Base-by-base conservation (phyloP, 2,888 invertebrate species). In the Julus scandinavius region DNA sequence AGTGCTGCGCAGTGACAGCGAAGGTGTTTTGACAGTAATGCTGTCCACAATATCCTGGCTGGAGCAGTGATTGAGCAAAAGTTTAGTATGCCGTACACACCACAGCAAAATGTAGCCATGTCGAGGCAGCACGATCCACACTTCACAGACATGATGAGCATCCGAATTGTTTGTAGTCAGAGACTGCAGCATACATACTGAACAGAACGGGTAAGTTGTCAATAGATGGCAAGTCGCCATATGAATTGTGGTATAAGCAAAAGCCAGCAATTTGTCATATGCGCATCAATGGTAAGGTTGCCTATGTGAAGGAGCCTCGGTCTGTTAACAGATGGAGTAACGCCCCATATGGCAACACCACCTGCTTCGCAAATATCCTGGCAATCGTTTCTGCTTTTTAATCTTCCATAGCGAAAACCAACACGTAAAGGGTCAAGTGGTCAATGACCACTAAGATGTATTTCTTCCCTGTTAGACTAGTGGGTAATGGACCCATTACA, bases 101-200 rank as follows among this genome's bases (percentile, higher is more conserved):
- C 5, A 13, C 54, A 87, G 40, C 87, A 87, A 5, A 87, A 87
- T 87, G 87, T 72, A 13, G 20, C 38, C 72, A 6, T n/a, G 83
- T 72, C 9, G 87, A 87, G 1, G 40, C 15, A 1, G 80, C 45
- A 17, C 1, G 87, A 17, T 6, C 38, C 41, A 87, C 13, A 72
- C 1, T 87, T 7, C 45, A 20, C 6, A n/a, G 15, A 17, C 20
- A 72, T 7, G 41, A 38, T 17, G 50, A 50, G 50, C 80, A 80
- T 9, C 41, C 80, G 72, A 5, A 80, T 38, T 15, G 29, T 13
- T 29, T 87, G 41, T 87, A 72, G 87, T 40, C 87, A 9, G 87
- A 87, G 29, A 20, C 87, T n/a, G 87, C 87, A 9, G 87, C 87
- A 3, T 87, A 87, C 20, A 40, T 58, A 13, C 29, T 87, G 15